Conservation (phyloP, 2,888 invertebrate genomes). For the Drosophila sordidapex region DNA sequence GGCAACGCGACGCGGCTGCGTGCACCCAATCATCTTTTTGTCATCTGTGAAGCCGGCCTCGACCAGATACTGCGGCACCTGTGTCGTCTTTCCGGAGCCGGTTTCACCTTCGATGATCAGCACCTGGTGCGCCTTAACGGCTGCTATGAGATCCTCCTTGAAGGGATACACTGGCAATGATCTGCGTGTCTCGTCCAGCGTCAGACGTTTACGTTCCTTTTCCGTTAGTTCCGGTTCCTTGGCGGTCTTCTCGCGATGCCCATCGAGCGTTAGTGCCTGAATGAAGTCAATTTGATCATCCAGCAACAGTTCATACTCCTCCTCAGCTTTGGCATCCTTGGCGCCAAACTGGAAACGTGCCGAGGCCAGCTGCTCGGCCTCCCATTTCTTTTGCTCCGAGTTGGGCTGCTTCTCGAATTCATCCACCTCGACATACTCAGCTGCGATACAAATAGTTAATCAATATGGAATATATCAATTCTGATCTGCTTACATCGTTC, state of each 20-base stretch:
- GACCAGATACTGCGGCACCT: conserved; percentile 98
- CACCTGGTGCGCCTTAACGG: conserved; percentile 95
- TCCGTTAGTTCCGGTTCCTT: conserved; percentile 88
- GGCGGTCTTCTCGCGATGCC: conserved; percentile 86
- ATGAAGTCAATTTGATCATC: conserved; percentile 99
- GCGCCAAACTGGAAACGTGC: conserved; percentile 97
- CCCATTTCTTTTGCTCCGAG: conserved; percentile 97
- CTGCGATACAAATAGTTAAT: conserved; percentile 70
- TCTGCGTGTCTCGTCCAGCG: conserved; percentile 95
- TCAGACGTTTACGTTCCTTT: conserved; percentile 90
- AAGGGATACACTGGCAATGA: conserved; percentile 98
- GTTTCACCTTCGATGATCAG: conserved; percentile 99
- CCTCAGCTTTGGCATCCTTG: conserved; percentile 90
- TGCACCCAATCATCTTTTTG: conserved; percentile 97
- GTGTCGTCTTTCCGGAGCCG: conserved; percentile 99
- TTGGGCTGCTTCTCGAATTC: conserved; percentile 93
- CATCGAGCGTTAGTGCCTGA: conserved; percentile 93
- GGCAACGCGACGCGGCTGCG: conserved; percentile 98
- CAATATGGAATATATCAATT: neutral
- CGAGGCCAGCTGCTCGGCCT: conserved; percentile 97
- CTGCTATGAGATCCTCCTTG: conserved; percentile 93
- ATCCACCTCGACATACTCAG: conserved; percentile 93
- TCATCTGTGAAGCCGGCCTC: conserved; percentile 95
- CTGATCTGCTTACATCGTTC: conserved; percentile 86
- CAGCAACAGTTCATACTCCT: conserved; percentile 96